phyloP scores from a whole-genome alignment of 1,140 invertebrate species.

The Macrostomum lignano region DNA sequence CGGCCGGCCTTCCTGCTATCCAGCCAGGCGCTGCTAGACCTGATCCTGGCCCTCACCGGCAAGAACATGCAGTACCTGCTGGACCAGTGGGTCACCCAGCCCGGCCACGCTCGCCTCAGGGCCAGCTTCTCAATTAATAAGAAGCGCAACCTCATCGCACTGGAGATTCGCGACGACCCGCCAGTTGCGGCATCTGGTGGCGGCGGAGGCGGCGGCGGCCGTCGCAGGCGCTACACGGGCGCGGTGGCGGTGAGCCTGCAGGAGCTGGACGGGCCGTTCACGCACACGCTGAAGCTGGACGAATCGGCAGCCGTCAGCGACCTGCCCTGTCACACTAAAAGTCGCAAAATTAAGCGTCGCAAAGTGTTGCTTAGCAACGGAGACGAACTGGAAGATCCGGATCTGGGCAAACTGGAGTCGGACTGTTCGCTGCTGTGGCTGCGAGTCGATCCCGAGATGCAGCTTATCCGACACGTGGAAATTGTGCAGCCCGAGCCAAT shows the following conservation, averaged over 20 bases:
- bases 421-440: conserved; percentile 98
- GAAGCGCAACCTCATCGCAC: conserved; percentile 77
- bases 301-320: not conserved
- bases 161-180: too few species aligned
- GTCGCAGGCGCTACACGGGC: conserved; percentile 33
- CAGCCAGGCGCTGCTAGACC: too few species aligned
- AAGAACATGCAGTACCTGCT: conserved; percentile 85
- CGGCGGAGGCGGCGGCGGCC: too few species aligned
- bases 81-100: conserved; percentile 53
- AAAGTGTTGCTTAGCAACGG: conserved; percentile 4
- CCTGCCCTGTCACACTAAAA: conserved; percentile 4
- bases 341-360: conserved; percentile 1
- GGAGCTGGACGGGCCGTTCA: conserved; percentile 77
- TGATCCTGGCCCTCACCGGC: conserved; percentile 46
- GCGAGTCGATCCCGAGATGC: conserved; percentile 82
- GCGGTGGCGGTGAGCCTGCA: conserved; percentile 63
- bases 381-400: conserved; percentile 12
- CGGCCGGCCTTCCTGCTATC: too few species aligned
- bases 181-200: too few species aligned
- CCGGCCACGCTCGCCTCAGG: conserved; percentile 21
- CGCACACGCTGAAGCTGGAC: conserved; percentile 60
- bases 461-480: conserved; percentile 51
- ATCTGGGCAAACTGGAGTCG: conserved; percentile 16
- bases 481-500: conserved; percentile 91
- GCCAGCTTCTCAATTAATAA: conserved; percentile 75